A percentile compares a stretch with the other conserved stretches of the same genome.
phyloP scores from a whole-genome alignment of 2,888 invertebrate genomes.

The Vannuccia rotundouncinata region DNA sequence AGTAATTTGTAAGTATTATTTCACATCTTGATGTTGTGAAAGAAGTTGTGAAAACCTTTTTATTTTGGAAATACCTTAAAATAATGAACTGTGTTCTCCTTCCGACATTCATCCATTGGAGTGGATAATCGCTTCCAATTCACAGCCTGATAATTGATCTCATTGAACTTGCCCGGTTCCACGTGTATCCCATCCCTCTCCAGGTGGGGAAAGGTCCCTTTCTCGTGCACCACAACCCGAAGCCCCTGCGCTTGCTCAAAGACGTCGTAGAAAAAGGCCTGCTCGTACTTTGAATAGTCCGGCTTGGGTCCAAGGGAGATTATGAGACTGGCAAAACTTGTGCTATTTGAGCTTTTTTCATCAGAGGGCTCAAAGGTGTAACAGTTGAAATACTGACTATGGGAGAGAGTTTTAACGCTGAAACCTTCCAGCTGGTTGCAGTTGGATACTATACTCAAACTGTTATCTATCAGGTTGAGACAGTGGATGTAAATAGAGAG shows the following conservation, averaged over 20 bases:
- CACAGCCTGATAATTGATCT: conserved; percentile 36
- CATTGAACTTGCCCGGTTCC: conserved; percentile 40
- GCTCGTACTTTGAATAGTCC: conserved; percentile 28
- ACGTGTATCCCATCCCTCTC: conserved; percentile 38
- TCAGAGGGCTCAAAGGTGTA: conserved; percentile 40
- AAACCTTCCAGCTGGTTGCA: conserved; percentile 25
- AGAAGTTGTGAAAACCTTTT: too few relatives aligned
- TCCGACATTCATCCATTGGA: conserved; percentile 36
- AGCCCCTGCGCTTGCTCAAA: conserved; percentile 40
- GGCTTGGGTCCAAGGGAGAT: conserved; percentile 37
- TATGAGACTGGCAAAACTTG: conserved; percentile 33
- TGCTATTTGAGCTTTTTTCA: neutral
- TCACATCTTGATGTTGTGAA: too few relatives aligned
- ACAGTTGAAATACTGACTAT: conserved; percentile 39
- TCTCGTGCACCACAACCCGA: conserved; percentile 36
- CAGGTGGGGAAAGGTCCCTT: conserved; percentile 39
- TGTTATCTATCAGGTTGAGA: conserved; percentile 20
- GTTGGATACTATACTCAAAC: neutral
- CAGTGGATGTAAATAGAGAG: conserved; percentile 25
- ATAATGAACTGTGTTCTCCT: conserved; percentile 23
- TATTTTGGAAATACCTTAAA: too few relatives aligned
- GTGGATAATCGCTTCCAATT: conserved; percentile 37
- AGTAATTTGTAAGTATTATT: too few relatives aligned
- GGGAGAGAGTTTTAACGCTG: conserved; percentile 36
- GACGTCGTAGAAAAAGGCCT: conserved; percentile 37